Evolutionary conservation across 2,888 invertebrate genomes (phyloP).

Genomic region (Cheilosia scutellata): DNA sequence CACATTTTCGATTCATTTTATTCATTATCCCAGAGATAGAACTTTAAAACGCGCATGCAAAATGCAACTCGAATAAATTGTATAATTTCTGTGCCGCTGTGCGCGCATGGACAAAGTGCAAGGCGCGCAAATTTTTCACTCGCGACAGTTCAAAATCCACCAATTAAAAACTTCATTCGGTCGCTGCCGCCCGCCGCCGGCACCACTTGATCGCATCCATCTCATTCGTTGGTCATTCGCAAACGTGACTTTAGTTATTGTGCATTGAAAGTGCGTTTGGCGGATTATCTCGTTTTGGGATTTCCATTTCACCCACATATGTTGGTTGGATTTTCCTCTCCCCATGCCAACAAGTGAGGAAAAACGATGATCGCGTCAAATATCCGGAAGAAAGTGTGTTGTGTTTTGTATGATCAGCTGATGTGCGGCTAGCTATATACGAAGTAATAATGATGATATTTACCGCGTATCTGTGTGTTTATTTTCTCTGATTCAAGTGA

Average conservation of each 20-base stretch:
- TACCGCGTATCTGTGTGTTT: conserved; percentile 38
- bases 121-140: conserved; percentile 33
- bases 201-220: not conserved
- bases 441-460: conserved; percentile 21
- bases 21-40: conserved; percentile 5
- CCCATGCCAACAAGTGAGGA: conserved; percentile 15
- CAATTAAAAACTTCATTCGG: conserved; percentile 26
- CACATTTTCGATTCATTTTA: not conserved
- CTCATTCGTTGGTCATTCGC: conserved; percentile 8
- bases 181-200: not conserved
- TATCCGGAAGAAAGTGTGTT: conserved; percentile 68
- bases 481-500: conserved; percentile 60
- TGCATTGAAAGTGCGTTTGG: conserved; percentile 36
- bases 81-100: conserved; percentile 4
- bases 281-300: conserved; percentile 1
- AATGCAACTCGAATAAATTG: conserved; percentile 6
- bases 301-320: conserved; percentile 28
- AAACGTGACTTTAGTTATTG: conserved; percentile 41
- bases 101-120: conserved; percentile 30
- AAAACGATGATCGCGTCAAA: conserved; percentile 48
- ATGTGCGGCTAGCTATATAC: conserved; percentile 14
- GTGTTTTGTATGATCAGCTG: conserved; percentile 63
- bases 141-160: conserved; percentile 26
- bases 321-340: not conserved
- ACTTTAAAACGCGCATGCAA: not conserved